phyloP scores from a whole-genome alignment of 2,113 vertebrate genomes.

The Tragelaphus scriptus region DNA sequence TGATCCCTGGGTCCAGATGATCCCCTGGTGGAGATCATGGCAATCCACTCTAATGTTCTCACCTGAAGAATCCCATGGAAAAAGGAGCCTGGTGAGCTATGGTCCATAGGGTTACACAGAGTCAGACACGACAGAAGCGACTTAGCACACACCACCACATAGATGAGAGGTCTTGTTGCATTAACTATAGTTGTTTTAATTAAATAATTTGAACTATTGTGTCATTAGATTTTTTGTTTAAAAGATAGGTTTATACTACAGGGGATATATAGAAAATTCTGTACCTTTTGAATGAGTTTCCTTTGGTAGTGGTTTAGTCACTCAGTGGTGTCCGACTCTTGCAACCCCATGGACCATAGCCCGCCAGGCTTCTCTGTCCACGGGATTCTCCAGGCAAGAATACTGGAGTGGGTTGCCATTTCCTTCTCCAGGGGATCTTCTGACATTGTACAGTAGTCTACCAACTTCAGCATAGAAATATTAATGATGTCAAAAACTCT shows the following conservation, averaged over 20 bases:
- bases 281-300: neutral
- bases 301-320: neutral
- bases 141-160: neutral
- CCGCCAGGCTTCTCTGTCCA: neutral
- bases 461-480: neutral
- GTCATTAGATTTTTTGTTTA: neutral
- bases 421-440: neutral
- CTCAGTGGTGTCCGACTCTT: neutral
- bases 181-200: neutral
- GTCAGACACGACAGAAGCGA: rapidly evolving
- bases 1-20: neutral
- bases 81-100: neutral
- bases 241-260: neutral
- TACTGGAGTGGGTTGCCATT: neutral
- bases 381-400: neutral
- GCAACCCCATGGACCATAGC: neutral
- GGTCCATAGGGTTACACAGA: neutral
- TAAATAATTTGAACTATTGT: neutral
- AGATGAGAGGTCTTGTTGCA: neutral
- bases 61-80: neutral
- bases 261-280: neutral
- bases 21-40: neutral
- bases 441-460: neutral
- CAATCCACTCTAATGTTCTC: neutral
- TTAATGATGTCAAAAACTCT: neutral